Evolutionary conservation across 2,888 invertebrate genomes (phyloP), one percentile per base, ranked within the genome.

Genomic region (Automeris io): DNA sequence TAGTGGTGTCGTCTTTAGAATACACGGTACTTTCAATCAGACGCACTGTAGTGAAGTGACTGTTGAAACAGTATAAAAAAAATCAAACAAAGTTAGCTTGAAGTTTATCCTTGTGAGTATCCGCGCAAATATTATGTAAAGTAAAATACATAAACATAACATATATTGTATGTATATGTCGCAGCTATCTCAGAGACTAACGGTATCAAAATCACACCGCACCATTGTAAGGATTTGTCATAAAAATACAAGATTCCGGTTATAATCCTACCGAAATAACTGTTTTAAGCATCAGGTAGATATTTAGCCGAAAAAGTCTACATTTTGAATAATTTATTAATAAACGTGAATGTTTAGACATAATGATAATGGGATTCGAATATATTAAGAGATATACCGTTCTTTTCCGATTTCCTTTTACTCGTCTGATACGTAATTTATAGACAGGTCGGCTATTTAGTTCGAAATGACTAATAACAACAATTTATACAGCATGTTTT

Each of bases 141-240:
- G 56, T 24, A 19, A 40, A 34, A 45, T 42, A 41, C 46, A n/a
- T n/a, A n/a, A n/a, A n/a, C n/a, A n/a, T n/a, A n/a, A n/a, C n/a
- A n/a, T n/a, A n/a, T n/a, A n/a, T n/a, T n/a, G n/a, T n/a, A n/a
- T n/a, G n/a, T 41, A 35, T 45, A 40, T 48, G 47, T 51, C 50
- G 47, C 41, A 41, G 46, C 41, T 44, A 54, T 53, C 57, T 47
- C 41, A 44, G 54, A 51, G 55, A 56, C 54, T 73, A 74, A 72
- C 78, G 76, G 78, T 70, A 18, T 29, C n/a, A 23, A 16, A 23
- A 13, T 22, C 18, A 21, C 5, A 16, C 16, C 43, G 39, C 37
- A 40, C 45, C 49, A 55, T 57, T 54, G 55, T 57, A 57, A 51
- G 42, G 45, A 47, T 60, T 58, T 57, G 43, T 47, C 52, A 54